Evolutionary conservation across 2,797 vertebrate species (phyloP), one percentile per base, ranked within the genome.

Genomic region (Ambastaia sidthimunki): DNA sequence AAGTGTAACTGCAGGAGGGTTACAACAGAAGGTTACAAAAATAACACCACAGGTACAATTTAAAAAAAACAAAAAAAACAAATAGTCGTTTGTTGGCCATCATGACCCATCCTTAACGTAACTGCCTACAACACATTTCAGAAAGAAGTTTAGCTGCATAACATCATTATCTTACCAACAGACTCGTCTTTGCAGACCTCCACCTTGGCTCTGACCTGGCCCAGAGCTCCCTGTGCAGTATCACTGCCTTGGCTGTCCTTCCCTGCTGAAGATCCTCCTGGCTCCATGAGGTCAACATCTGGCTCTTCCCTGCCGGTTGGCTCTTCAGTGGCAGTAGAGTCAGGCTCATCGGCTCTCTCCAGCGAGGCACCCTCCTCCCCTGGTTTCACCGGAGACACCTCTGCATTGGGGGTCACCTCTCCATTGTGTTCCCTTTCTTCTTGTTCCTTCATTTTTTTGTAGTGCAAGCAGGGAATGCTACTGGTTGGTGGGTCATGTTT

Each of bases 111-210:
- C 9, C 37, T 10, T 4, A 37, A 37, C 4, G 6, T 37, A 37
- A 41, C 7, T 41, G 7, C 37, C 37, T 41, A 41, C 34, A 37
- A 37, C 34, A 18, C 54, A 6, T 28, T 50, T 19, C 18, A 23
- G 48, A 37, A 57, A 52, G 16, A 10, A 10, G 70, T 72, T 47
- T 16, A 71, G 11, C 23, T 15, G 55, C 10, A 21, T 1, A 12
- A 23, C 10, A 12, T 12, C 48, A 21, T n/a, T n/a, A n/a, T 3
- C 94, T 90, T 93, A 99, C 98, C 97, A 86, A 99, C 92, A 1
- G 98, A 99, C 91, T 99, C 98, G 48, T 99, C 98, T 91, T 99
- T 99, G 95, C 98, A 99, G 79, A 99, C 97, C 91, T 99, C 98
- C 81, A 99, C 98, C 91, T 98, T 99, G 88, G 98, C 98, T 90